Base-by-base conservation (phyloP, 2,888 invertebrate genomes). In the Nyleta sp. region DNA sequence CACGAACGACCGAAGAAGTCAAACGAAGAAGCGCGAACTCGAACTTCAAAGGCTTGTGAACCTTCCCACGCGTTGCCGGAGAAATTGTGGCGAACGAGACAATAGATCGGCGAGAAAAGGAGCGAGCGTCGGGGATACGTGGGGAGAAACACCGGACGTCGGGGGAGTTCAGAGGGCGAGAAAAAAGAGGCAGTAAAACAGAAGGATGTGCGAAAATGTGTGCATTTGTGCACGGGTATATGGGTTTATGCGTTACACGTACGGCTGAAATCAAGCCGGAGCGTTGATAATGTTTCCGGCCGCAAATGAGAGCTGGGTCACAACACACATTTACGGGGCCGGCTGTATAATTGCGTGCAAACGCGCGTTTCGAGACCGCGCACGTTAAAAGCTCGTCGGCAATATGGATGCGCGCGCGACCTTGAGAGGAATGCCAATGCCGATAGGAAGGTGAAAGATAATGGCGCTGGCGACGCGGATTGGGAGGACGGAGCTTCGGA, bases 41-140 rank as follows among this genome's bases (percentile, higher is more conserved):
- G 86, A 88, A 88, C 86, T 88, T 87, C 84, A 86, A 87, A 87
- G 85, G 84, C 86, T 86, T 89, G 89, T 86, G 90, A 90, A 90
- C 87, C 87, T 90, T 90, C 90, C 88, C 90, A 90, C 90, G 90
- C 83, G 82, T 80, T 77, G 52, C 85, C 86, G 87, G 89, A 89
- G 90, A 89, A 89, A 85, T 82, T 83, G 83, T 86, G 83, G 82
- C 85, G 83, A 84, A 84, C 80, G 78, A 88, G 87, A 90, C 89
- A 90, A 90, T 90, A n/a, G n/a, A n/a, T n/a, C n/a, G n/a, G n/a
- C n/a, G n/a, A n/a, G n/a, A n/a, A n/a, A n/a, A n/a, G n/a, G n/a
- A n/a, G n/a, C n/a, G n/a, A n/a, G n/a, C n/a, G n/a, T n/a, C n/a
- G n/a, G n/a, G 87, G 86, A 83, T 84, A 83, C 78, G 70, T 74